Evolutionary conservation across 2,888 invertebrate species (phyloP).

Genomic region (Smittia sp.): DNA sequence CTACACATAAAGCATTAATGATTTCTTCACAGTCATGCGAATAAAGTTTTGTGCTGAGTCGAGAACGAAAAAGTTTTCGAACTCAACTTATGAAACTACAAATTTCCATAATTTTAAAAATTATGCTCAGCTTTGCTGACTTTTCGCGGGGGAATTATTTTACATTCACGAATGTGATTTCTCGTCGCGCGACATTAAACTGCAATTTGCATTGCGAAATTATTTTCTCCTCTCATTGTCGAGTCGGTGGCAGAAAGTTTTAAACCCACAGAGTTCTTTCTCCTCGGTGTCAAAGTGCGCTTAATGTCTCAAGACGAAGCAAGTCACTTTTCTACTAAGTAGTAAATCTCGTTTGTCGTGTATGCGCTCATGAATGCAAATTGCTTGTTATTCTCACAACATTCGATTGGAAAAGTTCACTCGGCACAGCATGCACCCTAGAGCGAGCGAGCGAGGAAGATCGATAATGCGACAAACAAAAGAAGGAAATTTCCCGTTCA

Average conservation of each 20-base stretch:
- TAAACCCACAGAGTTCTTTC: not conserved
- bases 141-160: slow-evolving; percentile 11
- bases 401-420: slow-evolving; percentile 14
- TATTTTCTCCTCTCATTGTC: not conserved
- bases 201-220: slow-evolving; percentile 26
- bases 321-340: not conserved
- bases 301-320: slow-evolving; percentile 3
- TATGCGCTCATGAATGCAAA: slow-evolving; percentile 40
- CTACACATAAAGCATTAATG: slow-evolving; percentile 32
- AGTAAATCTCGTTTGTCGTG: slow-evolving; percentile 32
- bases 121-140: slow-evolving; percentile 1
- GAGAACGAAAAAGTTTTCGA: not conserved
- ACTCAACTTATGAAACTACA: too few relatives aligned
- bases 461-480: slow-evolving; percentile 14
- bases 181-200: slow-evolving; percentile 26
- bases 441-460: not conserved
- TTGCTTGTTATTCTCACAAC: slow-evolving; percentile 35
- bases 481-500: not conserved
- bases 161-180: not conserved
- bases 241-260: not conserved
- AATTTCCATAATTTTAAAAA: slow-evolving; percentile 21
- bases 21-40: slow-evolving; percentile 36
- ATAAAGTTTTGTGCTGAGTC: not conserved
- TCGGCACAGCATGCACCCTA: not conserved
- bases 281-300: not conserved